phyloP scores from a whole-genome alignment of 2,888 invertebrate species.

The Pteria penguin region DNA sequence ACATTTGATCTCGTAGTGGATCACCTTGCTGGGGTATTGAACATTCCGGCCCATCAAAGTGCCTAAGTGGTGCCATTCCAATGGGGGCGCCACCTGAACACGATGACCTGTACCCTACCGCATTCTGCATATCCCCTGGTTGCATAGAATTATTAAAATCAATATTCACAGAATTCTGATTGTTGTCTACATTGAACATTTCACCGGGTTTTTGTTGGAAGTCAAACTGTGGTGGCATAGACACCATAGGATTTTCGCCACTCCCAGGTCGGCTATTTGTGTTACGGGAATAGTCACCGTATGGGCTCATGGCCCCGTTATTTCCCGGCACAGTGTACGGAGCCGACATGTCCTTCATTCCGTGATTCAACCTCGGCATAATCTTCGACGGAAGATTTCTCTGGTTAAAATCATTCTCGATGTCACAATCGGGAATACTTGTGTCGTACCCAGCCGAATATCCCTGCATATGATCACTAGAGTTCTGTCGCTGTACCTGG shows the following conservation, averaged over 20 bases:
- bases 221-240: slow-evolving; percentile 56
- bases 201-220: slow-evolving; percentile 54
- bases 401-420: slow-evolving; percentile 66
- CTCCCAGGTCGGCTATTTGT: slow-evolving; percentile 44
- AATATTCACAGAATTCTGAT: slow-evolving; percentile 48
- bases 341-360: slow-evolving; percentile 70
- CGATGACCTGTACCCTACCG: slow-evolving; percentile 52
- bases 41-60: slow-evolving; percentile 36
- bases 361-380: slow-evolving; percentile 65
- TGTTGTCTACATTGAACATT: slow-evolving; percentile 58
- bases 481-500: slow-evolving; percentile 37
- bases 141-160: slow-evolving; percentile 56
- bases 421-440: slow-evolving; percentile 66
- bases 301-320: slow-evolving; percentile 61
- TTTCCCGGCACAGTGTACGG: slow-evolving; percentile 73
- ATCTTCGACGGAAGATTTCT: slow-evolving; percentile 71
- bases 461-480: slow-evolving; percentile 40
- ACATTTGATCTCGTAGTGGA: slow-evolving; percentile 31
- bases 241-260: slow-evolving; percentile 47
- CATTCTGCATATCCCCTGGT: slow-evolving; percentile 47
- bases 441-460: slow-evolving; percentile 56
- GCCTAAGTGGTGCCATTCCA: slow-evolving; percentile 54
- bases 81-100: slow-evolving; percentile 53
- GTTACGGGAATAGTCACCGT: slow-evolving; percentile 49
- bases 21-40: slow-evolving; percentile 23